Evolutionary conservation across 1,140 invertebrate species (phyloP), one percentile per base, ranked within the genome.

Genomic region (Drosophila erecta): DNA sequence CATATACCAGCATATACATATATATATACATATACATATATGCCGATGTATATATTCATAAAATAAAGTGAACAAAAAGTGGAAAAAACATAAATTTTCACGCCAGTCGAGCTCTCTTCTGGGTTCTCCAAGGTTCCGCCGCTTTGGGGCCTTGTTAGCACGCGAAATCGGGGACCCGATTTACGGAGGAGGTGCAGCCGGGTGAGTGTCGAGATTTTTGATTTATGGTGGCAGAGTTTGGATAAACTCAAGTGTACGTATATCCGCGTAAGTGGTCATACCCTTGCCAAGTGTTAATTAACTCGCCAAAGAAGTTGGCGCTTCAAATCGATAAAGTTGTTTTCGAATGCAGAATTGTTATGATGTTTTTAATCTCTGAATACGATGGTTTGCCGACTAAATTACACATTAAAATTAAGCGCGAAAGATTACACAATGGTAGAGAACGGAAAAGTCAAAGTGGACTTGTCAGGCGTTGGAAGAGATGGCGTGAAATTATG

Each of bases 31-130:
- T 27, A 8, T 27, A 69, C 22, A 46, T 11, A 30, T 37, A 47
- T 17, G 7, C 7, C 7, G 8, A 41, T 40, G 12, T 62, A 22
- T 62, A 41, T 65, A 66, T 67, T 67, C 64, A 76, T 43, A 30
- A 51, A 57, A 66, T 51, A 47, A 72, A 72, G 24, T 40, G 69
- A 57, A 72, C 70, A 74, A 74, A 74, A 72, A 72, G 37, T 49
- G 60, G 56, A 66, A 80, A 80, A 74, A 79, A 71, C 84, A 87
- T 87, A 87, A 89, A 89, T 87, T 87, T 87, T 89, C 66, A 84
- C 84, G 76, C 75, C 65, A 57, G 50, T 62, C 51, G 50, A 37
- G 58, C 49, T 72, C 69, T 59, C 24, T 30, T 35, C 58, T 37
- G 65, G 55, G 65, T 60, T 56, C 40, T 35, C 72, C 83, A 79